A percentile compares a stretch with the other conserved stretches of the same genome.
Evolutionary conservation across 2,113 vertebrate species (phyloP).

Genomic region (Pachycephala philippinensis): DNA sequence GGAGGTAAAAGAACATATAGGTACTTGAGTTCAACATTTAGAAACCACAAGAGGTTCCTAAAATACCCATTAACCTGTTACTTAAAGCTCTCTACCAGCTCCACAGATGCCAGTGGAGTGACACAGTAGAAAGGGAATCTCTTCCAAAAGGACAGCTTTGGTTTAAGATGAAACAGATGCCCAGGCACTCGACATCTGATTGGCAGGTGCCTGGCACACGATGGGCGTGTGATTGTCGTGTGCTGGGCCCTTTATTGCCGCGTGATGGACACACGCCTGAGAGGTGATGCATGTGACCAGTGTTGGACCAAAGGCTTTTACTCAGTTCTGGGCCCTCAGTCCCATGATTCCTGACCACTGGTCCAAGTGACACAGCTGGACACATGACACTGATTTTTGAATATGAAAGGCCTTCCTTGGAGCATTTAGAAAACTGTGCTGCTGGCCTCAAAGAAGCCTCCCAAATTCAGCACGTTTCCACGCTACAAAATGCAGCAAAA

Average conservation of each 20-base stretch:
- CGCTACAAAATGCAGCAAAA: background rate
- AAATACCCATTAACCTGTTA: background rate
- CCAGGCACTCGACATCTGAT: background rate
- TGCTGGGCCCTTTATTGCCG: background rate
- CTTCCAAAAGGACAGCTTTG: background rate
- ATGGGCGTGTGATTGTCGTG: fast-evolving
- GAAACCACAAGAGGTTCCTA: background rate
- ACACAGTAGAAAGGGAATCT: background rate
- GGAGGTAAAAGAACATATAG: background rate
- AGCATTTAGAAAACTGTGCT: background rate
- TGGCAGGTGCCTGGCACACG: background rate
- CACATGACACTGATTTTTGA: background rate
- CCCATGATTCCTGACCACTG: background rate
- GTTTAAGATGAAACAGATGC: background rate
- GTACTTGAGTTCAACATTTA: background rate
- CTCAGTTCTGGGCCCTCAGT: background rate
- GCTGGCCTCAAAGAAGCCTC: background rate
- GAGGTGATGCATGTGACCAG: background rate
- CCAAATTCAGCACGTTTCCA: background rate
- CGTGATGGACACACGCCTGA: fast-evolving
- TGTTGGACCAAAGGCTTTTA: background rate
- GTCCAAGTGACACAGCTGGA: background rate
- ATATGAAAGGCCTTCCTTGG: background rate
- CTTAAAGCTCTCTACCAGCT: background rate
- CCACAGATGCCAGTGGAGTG: background rate